Base-by-base conservation (phyloP, 1,140 invertebrate genomes). In the Oncopodura yosiiana region DNA sequence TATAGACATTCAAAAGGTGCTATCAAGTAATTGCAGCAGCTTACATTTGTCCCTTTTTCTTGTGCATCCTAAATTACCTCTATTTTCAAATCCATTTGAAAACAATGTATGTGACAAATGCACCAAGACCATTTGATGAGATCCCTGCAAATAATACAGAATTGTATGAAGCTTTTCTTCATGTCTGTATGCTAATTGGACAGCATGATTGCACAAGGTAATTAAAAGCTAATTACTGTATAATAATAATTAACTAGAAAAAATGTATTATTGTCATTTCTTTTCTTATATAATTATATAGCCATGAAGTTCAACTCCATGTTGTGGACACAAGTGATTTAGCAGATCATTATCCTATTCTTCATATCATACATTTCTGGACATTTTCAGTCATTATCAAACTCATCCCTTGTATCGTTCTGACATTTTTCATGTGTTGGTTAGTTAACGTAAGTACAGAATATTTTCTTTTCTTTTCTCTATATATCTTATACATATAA, bases 291-390 rank as follows among this genome's bases (percentile, higher is more conserved):
- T 8, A 27, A 24, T 30, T n/a, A 21, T 14, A 37, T 70, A 50
- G n/a, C n/a, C n/a, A n/a, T n/a, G 70, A 74, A 16, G 73, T 72
- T 26, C 70, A 76, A 1, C 66, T 81, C 12, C 86, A 84, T 61
- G 77, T 79, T 63, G 78, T 87, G 1, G 78, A 78, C 49, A 66
- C 76, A 16, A 76, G 70, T 37, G 70, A 74, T 3, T 58, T 75
- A n/a, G 78, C 81, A 0, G 75, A 79, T 23, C 72, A 76, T 60
- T 67, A 77, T 49, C 49, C 32, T 19, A 21, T 74, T 23, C 57
- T 78, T 26, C 66, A 73, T 50, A 71, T 70, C 23, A 64, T 77
- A 34, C 75, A 77, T 63, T 78, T 79, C 56, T 79, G 77, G 77
- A 69, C 75, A 11, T 75, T 75, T 64, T 75, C 75, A 18, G 70